phyloP scores from a whole-genome alignment of 1,140 invertebrate species.

The Papilio polyxenes region DNA sequence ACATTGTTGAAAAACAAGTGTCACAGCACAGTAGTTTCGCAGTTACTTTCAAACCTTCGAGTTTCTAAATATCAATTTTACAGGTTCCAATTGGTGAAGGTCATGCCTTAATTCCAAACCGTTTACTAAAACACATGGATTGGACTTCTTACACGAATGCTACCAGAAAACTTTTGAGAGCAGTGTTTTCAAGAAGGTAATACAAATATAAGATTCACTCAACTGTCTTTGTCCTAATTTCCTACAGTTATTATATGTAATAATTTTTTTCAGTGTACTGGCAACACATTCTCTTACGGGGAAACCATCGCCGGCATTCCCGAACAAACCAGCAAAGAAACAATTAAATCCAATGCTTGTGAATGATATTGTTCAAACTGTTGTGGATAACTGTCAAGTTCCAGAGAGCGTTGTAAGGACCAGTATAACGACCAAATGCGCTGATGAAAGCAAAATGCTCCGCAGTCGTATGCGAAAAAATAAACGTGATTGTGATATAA shows the following conservation, averaged over 20 bases:
- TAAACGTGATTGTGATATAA: slow-evolving; percentile 40
- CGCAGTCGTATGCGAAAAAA: slow-evolving; percentile 46
- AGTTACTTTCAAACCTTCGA: not conserved
- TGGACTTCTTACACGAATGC: slow-evolving; percentile 70
- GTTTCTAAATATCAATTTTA: not conserved
- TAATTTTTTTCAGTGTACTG: slow-evolving; percentile 60
- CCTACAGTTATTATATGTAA: not conserved
- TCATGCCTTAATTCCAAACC: slow-evolving; percentile 61
- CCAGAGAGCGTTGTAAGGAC: slow-evolving; percentile 65
- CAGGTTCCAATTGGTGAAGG: slow-evolving; percentile 69
- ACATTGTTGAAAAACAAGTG: too few species aligned
- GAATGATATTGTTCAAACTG: slow-evolving; percentile 69
- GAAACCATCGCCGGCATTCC: slow-evolving; percentile 72
- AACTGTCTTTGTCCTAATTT: not conserved
- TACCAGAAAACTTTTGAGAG: slow-evolving; percentile 68
- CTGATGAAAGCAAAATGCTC: slow-evolving; percentile 82
- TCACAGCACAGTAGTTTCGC: too few species aligned
- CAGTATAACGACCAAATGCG: slow-evolving; percentile 82
- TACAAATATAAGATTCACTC: not conserved
- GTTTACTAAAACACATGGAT: slow-evolving; percentile 62
- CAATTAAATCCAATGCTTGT: slow-evolving; percentile 61
- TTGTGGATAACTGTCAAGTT: slow-evolving; percentile 63
- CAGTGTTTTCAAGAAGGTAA: slow-evolving; percentile 71
- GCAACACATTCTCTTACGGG: slow-evolving; percentile 74
- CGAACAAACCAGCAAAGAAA: slow-evolving; percentile 66